phyloP scores from a whole-genome alignment of 2,888 invertebrate genomes.

The Lissocephala sabroskyi region DNA sequence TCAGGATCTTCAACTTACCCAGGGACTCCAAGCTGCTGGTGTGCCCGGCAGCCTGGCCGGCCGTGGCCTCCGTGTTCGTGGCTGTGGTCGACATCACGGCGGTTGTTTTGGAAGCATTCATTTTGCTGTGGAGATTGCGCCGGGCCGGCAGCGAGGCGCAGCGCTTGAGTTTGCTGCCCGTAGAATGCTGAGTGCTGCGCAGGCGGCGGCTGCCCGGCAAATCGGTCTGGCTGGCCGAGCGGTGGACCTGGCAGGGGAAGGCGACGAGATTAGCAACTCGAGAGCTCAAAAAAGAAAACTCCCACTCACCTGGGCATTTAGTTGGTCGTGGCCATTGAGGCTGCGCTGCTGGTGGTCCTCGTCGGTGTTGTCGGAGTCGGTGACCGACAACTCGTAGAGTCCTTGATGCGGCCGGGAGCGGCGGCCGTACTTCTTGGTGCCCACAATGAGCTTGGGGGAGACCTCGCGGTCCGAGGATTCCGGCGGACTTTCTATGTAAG shows the following conservation, averaged over 20 bases:
- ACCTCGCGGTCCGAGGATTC: constrained; percentile 80
- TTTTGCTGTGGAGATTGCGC: constrained; percentile 50
- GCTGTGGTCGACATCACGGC: constrained; percentile 6
- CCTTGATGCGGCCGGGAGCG: constrained; percentile 77
- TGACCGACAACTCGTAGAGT: constrained; percentile 37
- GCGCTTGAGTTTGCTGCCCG: constrained; percentile 74
- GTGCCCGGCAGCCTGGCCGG: constrained; percentile 30
- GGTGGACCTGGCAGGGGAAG: constrained; percentile 70
- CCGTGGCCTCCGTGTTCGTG: constrained; percentile 26
- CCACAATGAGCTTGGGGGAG: constrained; percentile 81
- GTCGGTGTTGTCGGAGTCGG: constrained; percentile 70
- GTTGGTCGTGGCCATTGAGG: constrained; percentile 46
- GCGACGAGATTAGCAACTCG: neutral
- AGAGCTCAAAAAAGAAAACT: neutral
- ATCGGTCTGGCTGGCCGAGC: constrained; percentile 76
- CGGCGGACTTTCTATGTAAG: constrained; percentile 68
- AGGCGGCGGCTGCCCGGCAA: constrained; percentile 74
- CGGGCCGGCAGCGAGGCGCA: constrained; percentile 75
- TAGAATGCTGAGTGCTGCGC: constrained; percentile 47
- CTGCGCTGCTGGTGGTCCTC: constrained; percentile 48
- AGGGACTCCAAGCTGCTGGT: constrained; percentile 72
- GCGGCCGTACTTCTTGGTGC: constrained; percentile 84
- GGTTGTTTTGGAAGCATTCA: constrained; percentile 10
- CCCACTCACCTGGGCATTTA: constrained; percentile 27
- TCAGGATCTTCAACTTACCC: constrained; percentile 56